Evolutionary conservation across 2,888 invertebrate genomes (phyloP), one percentile per base, ranked within the genome.

Genomic region (Phyllotreta cruciferae): DNA sequence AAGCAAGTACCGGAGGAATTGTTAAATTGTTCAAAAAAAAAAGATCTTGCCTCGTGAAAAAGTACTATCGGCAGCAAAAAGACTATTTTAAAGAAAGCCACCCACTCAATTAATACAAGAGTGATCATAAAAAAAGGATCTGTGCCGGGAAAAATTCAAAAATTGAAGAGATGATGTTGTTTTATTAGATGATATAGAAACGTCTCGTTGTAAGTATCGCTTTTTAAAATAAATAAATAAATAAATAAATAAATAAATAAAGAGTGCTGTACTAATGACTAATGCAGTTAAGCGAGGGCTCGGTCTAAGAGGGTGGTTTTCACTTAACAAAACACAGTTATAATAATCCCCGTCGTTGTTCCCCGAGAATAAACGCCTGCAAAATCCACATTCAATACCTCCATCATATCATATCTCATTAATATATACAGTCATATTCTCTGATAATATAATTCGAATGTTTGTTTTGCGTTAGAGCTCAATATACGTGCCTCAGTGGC

Each of bases 391-490:
- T 73, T 74, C 71, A 70, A 73, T 73, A 74, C 72, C 74, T 76
- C 58, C n/a, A 24, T 54, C 74, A 74, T 75, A 76, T 75, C 74
- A 73, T 75, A 24, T 24, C 73, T 73, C 77, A 77, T 79, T 78
- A 78, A 78, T 78, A 79, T 78, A 78, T 75, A 78, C 76, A 78
- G 77, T 79, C 77, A 75, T 71, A 54, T 76, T 73, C 75, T 71
- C 77, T 76, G 77, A 78, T 79, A 76, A 78, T 79, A 79, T 79
- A 80, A 81, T 80, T 81, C 77, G 74, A 76, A 77, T 81, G 81
- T 81, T 81, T 81, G 80, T 77, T 79, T 78, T 78, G 74, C 75
- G 75, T 77, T 76, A 71, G 66, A 68, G 53, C 63, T 64, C 64
- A 68, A 64, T 68, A 66, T 63, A 62, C 66, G 56, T 60, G n/a